Conservation (phyloP, 1,140 invertebrate species). For the Drosophila cardini region DNA sequence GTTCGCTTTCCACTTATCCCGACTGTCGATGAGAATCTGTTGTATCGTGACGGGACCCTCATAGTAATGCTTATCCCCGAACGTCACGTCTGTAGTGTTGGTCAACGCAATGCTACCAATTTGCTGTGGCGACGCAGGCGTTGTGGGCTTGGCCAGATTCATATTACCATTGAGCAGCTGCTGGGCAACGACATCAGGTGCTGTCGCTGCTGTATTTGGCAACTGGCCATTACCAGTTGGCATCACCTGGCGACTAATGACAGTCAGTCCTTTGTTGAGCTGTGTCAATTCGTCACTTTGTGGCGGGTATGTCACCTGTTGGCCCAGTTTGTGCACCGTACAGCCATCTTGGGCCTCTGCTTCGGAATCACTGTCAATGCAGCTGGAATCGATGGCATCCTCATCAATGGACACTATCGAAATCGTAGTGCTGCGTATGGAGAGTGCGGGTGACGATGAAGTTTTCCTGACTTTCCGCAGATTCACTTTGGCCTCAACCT, state of each 20-base stretch:
- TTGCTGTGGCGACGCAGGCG: constrained; percentile 48
- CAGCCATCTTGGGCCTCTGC: constrained; percentile 67
- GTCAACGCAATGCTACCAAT: constrained; percentile 86
- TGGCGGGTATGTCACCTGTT: constrained; percentile 70
- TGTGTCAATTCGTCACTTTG: constrained; percentile 64
- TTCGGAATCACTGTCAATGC: constrained; percentile 80
- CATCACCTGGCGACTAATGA: constrained; percentile 61
- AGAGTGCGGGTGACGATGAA: constrained; percentile 65
- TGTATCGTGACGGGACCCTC: constrained; percentile 89
- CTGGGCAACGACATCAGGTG: constrained; percentile 50
- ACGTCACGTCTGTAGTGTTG: constrained; percentile 87
- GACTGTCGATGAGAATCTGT: constrained; percentile 86
- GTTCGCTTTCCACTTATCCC: constrained; percentile 75
- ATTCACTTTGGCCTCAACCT: constrained; percentile 66
- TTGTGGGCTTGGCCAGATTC: constrained; percentile 42
- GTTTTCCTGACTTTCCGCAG: constrained; percentile 46
- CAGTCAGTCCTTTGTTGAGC: constrained; percentile 70
- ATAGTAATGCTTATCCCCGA: constrained; percentile 88
- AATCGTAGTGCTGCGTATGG: constrained; percentile 75
- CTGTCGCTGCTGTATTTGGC: neutral
- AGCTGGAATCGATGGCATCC: constrained; percentile 78
- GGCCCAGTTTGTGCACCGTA: constrained; percentile 79
- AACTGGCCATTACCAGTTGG: constrained; percentile 12
- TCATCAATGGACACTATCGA: constrained; percentile 80
- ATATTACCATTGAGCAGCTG: constrained; percentile 65